Base-by-base conservation (phyloP, 2,888 invertebrate species). In the Hymenopus coronatus region DNA sequence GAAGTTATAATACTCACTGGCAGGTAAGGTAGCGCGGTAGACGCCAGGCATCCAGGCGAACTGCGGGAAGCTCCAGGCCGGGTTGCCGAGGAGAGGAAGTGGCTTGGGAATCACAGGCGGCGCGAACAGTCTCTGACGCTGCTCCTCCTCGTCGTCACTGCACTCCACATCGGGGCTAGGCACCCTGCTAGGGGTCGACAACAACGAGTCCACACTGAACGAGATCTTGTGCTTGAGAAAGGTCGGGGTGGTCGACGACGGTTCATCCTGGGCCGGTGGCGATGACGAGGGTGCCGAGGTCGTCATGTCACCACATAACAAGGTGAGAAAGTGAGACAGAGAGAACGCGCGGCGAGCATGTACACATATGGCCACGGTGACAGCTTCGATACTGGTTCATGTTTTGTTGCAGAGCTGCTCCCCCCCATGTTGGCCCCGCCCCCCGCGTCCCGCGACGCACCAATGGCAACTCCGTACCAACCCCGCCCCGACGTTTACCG, bases 151-250 rank as follows among this genome's bases (percentile, higher is more conserved):
- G 6, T 83, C 28, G 20, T 91, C 94, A 91, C 89, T 90, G 90
- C 92, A 91, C 88, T 91, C 92, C 88, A 88, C 90, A 70, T 91
- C 91, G 46, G 90, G 89, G 28, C 88, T 88, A 83, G 84, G 85
- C 90, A 91, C 25, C 20, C 54, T 70, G 85, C n/a, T 85, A 9
- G 85, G 54, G n/a, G 91, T 93, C 92, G 91, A 93, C 81, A 96
- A 92, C 30, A 96, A 92, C 0, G 96, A 95, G 93, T 96, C 96
- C 86, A 96, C 96, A 93, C 96, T 96, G 93, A 96, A 96, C 90
- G 96, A 96, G 92, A 96, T 96, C 91, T 96, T 96, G 91, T 96
- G 94, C 92, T 95, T 95, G 92, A 94, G 93, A 92, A 92, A 93
- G 90, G 87, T 91, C 91, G 88, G 89, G 25, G 83, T 54, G 15